Evolutionary conservation across 2,888 invertebrate species (phyloP), one percentile per base, ranked within the genome.

Genomic region (Morpho achilles): DNA sequence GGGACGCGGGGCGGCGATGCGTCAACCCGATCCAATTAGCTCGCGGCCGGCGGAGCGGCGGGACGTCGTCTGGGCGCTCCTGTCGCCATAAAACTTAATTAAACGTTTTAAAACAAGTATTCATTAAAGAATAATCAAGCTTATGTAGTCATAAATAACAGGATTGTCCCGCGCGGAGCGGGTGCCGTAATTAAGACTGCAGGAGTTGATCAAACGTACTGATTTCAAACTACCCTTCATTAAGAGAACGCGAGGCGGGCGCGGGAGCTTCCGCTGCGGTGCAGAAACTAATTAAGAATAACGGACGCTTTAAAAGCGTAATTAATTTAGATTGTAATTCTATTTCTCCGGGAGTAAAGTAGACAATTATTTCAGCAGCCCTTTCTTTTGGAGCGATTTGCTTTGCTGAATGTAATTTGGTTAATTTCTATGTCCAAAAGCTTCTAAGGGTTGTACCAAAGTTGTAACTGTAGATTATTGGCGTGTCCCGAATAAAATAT

Each of bases 121-220:
- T 91, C 89, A 91, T 91, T 91, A 90, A 91, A 91, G 90, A 91
- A 91, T 91, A 91, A 91, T 91, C 89, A 89, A 90, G 89, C 90
- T 91, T 91, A 91, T 91, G 91, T 91, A 90, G 91, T 88, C 88
- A 90, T 91, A 91, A 91, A 91, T 91, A 91, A 91, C 89, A 83
- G 88, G 89, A 91, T 91, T 87, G 89, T 89, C 90, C 88, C 88
- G 87, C 83, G 84, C 84, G 80, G 86, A 86, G 85, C 88, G 87
- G 86, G 85, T 80, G 85, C 87, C 87, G 88, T 89, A 90, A 90
- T 90, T 89, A 90, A 90, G 88, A 89, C 87, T 90, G 90, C 89
- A 89, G 84, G 89, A 90, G 87, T 90, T 90, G 90, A 90, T 90
- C 90, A 90, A 88, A 90, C 90, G 90, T 89, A 90, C 90, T 90